Evolutionary conservation across 2,797 vertebrate genomes (phyloP).

Genomic region (Adrianichthys oophorus): DNA sequence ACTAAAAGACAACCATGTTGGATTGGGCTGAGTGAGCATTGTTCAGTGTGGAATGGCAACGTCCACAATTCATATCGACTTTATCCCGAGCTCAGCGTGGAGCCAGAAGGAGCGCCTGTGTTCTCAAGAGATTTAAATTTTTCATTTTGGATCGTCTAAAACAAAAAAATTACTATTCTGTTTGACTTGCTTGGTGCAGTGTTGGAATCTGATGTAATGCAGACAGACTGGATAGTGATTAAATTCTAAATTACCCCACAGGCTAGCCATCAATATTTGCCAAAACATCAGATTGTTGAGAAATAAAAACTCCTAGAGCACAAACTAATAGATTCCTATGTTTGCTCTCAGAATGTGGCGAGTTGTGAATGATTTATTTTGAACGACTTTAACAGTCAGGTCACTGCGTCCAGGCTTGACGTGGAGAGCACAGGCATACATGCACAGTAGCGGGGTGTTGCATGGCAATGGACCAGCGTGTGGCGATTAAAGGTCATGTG

Average conservation of each 20-base stretch:
- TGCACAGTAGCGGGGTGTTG: constrained; percentile 20
- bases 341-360: no score
- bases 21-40: constrained; percentile 33
- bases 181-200: constrained; percentile 49
- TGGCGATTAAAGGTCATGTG: constrained; percentile 63
- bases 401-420: constrained; percentile 5
- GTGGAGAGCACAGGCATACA: constrained; percentile 15
- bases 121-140: constrained; percentile 43
- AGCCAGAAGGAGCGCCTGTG: constrained; percentile 36
- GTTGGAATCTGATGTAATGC: constrained; percentile 60
- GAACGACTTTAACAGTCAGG: constrained; percentile 6
- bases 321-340: no score
- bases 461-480: constrained; percentile 47
- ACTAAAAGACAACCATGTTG: constrained; percentile 67
- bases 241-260: constrained; percentile 49
- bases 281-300: constrained; percentile 29
- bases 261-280: constrained; percentile 43
- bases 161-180: no score
- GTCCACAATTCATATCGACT: constrained; percentile 54
- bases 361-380: background rate
- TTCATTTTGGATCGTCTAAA: constrained; percentile 2
- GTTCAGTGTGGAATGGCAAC: constrained; percentile 43
- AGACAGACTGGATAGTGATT: constrained; percentile 65
- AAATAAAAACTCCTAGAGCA: constrained; percentile 14
- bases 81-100: constrained; percentile 50